These are phyloP conservation scores for Achroia grisella DNA, from an alignment of 1,140 invertebrate species.

Conservation along the genomic window DNA sequence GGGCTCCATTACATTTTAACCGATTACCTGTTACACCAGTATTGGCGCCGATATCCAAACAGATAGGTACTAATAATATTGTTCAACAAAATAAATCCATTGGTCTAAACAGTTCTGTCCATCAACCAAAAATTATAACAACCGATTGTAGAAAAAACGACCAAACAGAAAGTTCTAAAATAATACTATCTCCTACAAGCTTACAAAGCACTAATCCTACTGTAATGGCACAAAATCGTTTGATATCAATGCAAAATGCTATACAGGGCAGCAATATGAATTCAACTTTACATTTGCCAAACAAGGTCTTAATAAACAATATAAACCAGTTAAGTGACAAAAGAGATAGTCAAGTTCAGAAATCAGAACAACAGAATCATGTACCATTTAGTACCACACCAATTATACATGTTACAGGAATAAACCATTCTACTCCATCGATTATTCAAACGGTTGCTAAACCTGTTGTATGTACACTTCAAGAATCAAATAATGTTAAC, in stretches of 20 bases:
- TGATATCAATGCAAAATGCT: slow-evolving; percentile 60
- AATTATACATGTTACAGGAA: slow-evolving; percentile 49
- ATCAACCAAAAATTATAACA: slow-evolving; percentile 45
- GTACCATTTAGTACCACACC: slow-evolving; percentile 37
- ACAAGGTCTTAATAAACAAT: slow-evolving; percentile 54
- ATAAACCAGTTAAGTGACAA: slow-evolving; percentile 43
- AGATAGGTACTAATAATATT: slow-evolving; percentile 67
- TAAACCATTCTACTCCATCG: slow-evolving; percentile 39
- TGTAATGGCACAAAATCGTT: slow-evolving; percentile 61
- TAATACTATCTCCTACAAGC: slow-evolving; percentile 60
- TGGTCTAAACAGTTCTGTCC: slow-evolving; percentile 29
- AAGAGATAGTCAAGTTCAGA: slow-evolving; percentile 37
- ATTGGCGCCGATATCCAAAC: slow-evolving; percentile 72
- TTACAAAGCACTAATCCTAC: slow-evolving; percentile 49
- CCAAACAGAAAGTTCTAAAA: slow-evolving; percentile 51
- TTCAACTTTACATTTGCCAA: slow-evolving; percentile 46
- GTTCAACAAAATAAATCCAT: slow-evolving; percentile 64
- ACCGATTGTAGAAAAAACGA: slow-evolving; percentile 48
- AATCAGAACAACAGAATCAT: slow-evolving; percentile 38
- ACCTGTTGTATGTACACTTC: slow-evolving; percentile 38
- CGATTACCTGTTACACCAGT: slow-evolving; percentile 74
- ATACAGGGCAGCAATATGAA: slow-evolving; percentile 47
- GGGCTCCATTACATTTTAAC: slow-evolving; percentile 58
- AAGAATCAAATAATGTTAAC: slow-evolving; percentile 36
- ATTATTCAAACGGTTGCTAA: slow-evolving; percentile 52